Evolutionary conservation across 1,140 invertebrate species (phyloP), one percentile per base, ranked within the genome.

Genomic region (Bradysia coprophila): DNA sequence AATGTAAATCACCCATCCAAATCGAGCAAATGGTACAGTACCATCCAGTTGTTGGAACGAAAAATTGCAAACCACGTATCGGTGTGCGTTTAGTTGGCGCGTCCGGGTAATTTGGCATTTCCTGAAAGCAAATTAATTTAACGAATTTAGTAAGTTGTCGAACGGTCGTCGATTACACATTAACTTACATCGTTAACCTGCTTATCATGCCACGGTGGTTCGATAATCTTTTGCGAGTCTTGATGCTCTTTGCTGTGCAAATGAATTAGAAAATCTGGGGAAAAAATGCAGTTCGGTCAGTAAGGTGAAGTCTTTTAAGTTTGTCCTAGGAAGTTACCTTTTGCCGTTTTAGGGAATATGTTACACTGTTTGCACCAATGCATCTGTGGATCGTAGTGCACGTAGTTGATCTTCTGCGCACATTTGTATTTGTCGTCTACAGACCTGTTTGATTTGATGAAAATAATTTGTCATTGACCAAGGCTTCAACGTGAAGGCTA

Each of bases 321-420:
- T n/a, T n/a, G n/a, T n/a, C n/a, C n/a, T n/a, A n/a, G n/a, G n/a
- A n/a, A n/a, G n/a, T n/a, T n/a, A n/a, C n/a, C n/a, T 57, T 83
- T 83, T 36, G 83, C 82, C 10, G 82, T 84, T 55, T 78, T 73
- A 21, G 84, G 84, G 57, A 88, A 88, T 50, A 82, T 76, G 61
- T 85, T 76, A 62, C 85, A 89, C 37, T 77, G 69, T 42, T 79
- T 69, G 59, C 85, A 89, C 85, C 85, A 88, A 62, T 88, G 82
- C 64, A 84, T 76, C 61, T 86, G 82, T 1, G 82, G 81, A 64
- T 89, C 85, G 53, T 82, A 88, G 62, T 85, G 81, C 23, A 83
- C 74, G 53, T 81, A 81, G 69, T 83, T 84, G 58, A 75, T 73
- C 51, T 72, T 68, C 53, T 65, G 61, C n/a, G n/a, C n/a, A n/a